Evolutionary conservation across 2,888 invertebrate genomes (phyloP), one percentile per base, ranked within the genome.

Genomic region (Drosophila eohydei): DNA sequence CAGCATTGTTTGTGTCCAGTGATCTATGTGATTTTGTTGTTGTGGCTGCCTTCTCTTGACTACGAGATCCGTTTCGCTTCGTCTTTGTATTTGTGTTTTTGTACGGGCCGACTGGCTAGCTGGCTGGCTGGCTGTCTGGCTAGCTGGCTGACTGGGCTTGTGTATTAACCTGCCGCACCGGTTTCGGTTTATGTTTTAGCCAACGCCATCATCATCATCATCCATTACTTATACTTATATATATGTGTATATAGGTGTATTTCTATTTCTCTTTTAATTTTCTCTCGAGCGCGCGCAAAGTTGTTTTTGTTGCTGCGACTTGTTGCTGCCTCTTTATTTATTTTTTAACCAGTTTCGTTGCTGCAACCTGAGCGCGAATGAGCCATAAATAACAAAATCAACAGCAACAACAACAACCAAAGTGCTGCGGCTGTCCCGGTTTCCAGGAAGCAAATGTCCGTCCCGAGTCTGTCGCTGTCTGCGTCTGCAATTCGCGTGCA

Each of bases 81-180:
- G 58, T 57, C 7, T 48, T 9, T 30, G 21, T 34, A n/a, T 54
- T 30, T 69, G 68, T 59, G 21, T 62, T 54, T 62, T 54, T 60
- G 32, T 59, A 26, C 64, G 50, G 59, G 21, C 48, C 34, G 36
- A 14, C 43, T 55, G 59, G 28, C 59, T 69, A 52, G 56, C 57
- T 57, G 56, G 11, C 30, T 55, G 16, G 36, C 46, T 55, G 16
- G 41, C 46, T 58, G 41, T 7, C 59, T 60, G 57, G 30, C 57
- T 57, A 51, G 21, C 60, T 70, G 50, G 54, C 58, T 55, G 69
- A 12, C 36, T 57, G 38, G 43, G 55, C 46, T 64, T 65, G 66
- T 61, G 63, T 89, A 77, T 80, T 81, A 91, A 91, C 91, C 90
- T 91, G 91, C 91, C 91, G 81, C 91, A 91, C 91, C 91, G 91